Conservation (phyloP, 2,888 invertebrate species). For the Craniophora ligustri region DNA sequence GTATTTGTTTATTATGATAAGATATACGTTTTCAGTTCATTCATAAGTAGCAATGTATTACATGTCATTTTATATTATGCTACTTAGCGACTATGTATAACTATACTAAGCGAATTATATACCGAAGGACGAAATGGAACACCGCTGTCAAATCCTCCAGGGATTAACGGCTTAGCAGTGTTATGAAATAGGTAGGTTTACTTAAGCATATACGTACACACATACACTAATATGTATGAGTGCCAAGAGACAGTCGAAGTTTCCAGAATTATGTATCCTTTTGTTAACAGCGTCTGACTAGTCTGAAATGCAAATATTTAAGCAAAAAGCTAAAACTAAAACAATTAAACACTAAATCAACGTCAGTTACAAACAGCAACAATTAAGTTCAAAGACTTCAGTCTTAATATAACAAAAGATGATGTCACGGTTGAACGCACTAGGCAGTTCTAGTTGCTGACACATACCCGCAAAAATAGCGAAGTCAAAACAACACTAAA, state of each 20-base stretch:
- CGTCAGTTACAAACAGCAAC: constrained; percentile 19
- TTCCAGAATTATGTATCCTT: neutral
- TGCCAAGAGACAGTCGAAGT: neutral
- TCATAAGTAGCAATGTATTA: too few species aligned
- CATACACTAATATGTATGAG: neutral
- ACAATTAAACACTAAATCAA: constrained; percentile 14
- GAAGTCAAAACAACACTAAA: constrained; percentile 23
- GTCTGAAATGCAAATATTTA: neutral
- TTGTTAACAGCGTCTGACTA: neutral
- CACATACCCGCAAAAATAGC: constrained; percentile 39
- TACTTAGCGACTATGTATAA: neutral
- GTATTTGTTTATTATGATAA: too few species aligned
- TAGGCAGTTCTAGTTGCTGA: constrained; percentile 35
- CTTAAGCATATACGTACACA: neutral
- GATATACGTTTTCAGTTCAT: too few species aligned
- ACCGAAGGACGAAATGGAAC: neutral
- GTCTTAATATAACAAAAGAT: constrained; percentile 51
- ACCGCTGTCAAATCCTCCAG: constrained; percentile 30
- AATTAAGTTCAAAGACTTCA: constrained; percentile 44
- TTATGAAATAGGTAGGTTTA: neutral
- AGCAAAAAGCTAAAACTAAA: constrained; percentile 1
- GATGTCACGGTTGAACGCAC: constrained; percentile 49
- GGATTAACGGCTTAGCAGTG: constrained; percentile 32
- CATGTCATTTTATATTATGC: too few species aligned
- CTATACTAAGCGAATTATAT: neutral